phyloP scores from a whole-genome alignment of 2,113 vertebrate species.

The Chamaea fasciata region DNA sequence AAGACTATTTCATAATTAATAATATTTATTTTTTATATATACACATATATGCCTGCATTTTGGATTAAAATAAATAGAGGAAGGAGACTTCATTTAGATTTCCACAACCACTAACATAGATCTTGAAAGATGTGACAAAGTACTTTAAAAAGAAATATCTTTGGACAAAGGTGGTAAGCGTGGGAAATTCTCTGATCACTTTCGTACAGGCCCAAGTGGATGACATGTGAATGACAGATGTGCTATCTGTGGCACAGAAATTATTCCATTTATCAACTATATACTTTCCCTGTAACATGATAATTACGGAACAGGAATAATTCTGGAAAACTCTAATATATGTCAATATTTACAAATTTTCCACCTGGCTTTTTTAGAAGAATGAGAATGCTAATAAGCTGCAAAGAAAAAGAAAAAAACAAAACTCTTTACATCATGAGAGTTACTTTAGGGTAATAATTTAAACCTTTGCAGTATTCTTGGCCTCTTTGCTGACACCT shows the following conservation, averaged over 20 bases:
- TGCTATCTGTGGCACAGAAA: not conserved
- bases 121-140: not conserved
- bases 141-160: not conserved
- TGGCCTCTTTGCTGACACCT: not conserved
- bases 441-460: not conserved
- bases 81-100: not conserved
- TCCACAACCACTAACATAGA: not conserved
- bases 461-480: not conserved
- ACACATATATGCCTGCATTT: not conserved
- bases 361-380: not conserved
- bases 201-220: not conserved
- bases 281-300: not conserved
- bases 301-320: not conserved
- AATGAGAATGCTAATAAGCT: not conserved
- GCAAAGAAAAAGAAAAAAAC: not conserved
- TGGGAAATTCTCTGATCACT: not conserved
- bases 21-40: not conserved
- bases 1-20: not conserved
- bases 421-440: not conserved
- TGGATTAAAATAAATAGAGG: not conserved
- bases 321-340: not conserved
- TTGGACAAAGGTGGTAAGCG: not conserved
- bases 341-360: not conserved
- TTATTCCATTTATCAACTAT: not conserved
- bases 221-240: not conserved